Evolutionary conservation across 2,797 vertebrate species (phyloP).

Genomic region (Rhabdomys pumilio): DNA sequence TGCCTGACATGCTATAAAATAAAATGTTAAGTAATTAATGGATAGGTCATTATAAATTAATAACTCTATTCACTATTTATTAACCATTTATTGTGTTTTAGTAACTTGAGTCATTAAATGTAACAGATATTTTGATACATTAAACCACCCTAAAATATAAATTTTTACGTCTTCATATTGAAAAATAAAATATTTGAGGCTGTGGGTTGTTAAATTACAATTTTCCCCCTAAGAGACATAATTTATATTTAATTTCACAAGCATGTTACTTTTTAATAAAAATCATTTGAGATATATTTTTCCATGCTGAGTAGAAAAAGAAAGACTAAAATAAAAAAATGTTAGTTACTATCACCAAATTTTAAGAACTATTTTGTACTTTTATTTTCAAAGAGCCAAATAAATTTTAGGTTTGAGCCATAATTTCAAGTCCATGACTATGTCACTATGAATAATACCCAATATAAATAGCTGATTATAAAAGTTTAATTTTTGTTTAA

Average conservation of each 20-base stretch:
- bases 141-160: conserved; percentile 25
- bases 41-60: conserved; percentile 51
- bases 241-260: background rate
- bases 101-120: conserved; percentile 21
- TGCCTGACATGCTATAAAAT: background rate
- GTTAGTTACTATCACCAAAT: background rate
- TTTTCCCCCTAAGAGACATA: background rate
- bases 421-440: background rate
- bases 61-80: conserved; percentile 37
- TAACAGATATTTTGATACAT: background rate
- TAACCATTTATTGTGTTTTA: conserved; percentile 33
- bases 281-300: background rate
- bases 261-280: background rate
- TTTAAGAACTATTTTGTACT: background rate
- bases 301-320: background rate
- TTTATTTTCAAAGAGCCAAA: background rate
- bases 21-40: conserved; percentile 41
- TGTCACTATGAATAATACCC: background rate
- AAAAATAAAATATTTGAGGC: background rate
- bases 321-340: background rate
- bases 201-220: background rate
- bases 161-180: conserved; percentile 29
- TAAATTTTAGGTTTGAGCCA: background rate
- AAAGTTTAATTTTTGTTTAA: background rate
- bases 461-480: background rate